These are phyloP conservation scores for Drosophila pachea DNA, from an alignment of 1,140 invertebrate species.

Conservation along the genomic window DNA sequence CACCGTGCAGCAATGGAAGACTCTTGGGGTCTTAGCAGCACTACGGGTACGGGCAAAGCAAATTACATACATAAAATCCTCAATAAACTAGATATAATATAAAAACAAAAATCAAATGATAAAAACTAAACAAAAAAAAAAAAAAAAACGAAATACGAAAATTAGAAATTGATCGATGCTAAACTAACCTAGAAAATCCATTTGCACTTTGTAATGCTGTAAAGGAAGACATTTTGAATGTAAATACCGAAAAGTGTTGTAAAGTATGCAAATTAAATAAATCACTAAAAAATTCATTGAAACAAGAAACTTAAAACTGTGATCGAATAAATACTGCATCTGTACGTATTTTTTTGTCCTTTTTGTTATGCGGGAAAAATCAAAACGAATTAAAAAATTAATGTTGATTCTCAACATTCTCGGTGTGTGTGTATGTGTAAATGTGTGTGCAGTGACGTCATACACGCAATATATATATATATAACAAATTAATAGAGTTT, in stretches of 20 bases:
- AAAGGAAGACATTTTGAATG: constrained; percentile 1
- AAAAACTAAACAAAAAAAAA: constrained; percentile 5
- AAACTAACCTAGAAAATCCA: constrained; percentile 21
- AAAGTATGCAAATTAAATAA: constrained; percentile 1
- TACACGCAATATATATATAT: constrained; percentile 4
- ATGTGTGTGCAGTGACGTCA: constrained; percentile 37
- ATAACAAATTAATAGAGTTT: background rate
- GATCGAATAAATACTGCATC: background rate
- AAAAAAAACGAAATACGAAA: background rate
- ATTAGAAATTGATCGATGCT: background rate
- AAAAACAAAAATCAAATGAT: background rate
- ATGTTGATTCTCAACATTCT: constrained; percentile 17
- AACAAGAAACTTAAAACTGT: constrained; percentile 7
- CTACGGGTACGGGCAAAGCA: constrained; percentile 66
- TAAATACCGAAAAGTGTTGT: constrained; percentile 4
- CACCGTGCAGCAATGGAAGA: constrained; percentile 79
- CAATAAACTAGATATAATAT: background rate
- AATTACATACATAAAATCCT: constrained; percentile 11
- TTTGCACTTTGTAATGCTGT: constrained; percentile 1
- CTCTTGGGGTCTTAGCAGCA: constrained; percentile 79
- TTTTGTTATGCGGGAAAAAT: constrained; percentile 46
- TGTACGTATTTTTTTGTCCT: constrained; percentile 32
- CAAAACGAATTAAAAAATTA: constrained; percentile 39
- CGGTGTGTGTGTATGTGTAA: constrained; percentile 19
- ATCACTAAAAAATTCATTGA: constrained; percentile 7